Percentiles rank a stretch among this genome's conserved stretches.
Evolutionary conservation across 2,113 vertebrate genomes (phyloP).

Genomic region (Lophochroa leadbeateri): DNA sequence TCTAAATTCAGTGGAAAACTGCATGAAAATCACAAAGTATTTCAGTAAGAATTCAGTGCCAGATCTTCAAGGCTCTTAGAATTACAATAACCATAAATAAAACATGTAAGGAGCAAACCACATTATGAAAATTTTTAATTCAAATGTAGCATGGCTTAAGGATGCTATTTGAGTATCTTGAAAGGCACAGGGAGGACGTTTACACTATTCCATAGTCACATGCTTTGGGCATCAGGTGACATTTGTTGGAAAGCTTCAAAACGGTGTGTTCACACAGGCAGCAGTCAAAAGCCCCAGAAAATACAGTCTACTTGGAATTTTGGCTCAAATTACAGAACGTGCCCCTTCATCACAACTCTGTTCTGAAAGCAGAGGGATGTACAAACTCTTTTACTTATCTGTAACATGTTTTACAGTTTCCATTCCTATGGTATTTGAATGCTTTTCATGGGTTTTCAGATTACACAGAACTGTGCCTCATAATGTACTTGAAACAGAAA

Average conservation of each 20-base stretch:
- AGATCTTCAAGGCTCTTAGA: neutral
- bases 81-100: neutral
- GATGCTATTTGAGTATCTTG: neutral
- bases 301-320: neutral
- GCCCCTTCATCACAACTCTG: neutral
- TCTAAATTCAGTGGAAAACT: neutral
- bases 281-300: neutral
- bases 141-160: neutral
- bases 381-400: neutral
- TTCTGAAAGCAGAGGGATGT: neutral
- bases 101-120: neutral
- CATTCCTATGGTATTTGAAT: neutral
- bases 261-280: neutral
- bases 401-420: neutral
- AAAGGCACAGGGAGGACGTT: neutral
- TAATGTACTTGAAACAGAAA: neutral
- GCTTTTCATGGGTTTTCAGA: neutral
- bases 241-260: neutral
- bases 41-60: neutral
- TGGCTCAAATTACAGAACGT: neutral
- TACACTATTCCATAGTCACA: neutral
- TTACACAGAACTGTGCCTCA: accelerated
- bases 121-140: neutral
- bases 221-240: neutral
- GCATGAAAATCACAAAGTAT: neutral